Base-by-base conservation (phyloP, 2,113 vertebrate species). In the Antidorcas marsupialis region DNA sequence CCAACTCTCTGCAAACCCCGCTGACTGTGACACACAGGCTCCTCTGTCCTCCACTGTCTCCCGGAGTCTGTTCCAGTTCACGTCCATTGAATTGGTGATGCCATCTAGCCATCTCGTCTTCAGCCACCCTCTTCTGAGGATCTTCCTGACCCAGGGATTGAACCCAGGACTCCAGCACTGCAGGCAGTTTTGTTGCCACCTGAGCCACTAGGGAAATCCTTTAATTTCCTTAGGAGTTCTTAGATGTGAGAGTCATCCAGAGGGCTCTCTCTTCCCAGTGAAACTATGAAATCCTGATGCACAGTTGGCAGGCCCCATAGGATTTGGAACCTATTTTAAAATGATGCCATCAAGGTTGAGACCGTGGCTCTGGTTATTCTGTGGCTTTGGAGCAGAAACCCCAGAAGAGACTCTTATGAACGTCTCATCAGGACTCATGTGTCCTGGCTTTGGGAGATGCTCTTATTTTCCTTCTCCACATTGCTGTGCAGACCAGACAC, bases 1-100 rank as follows among this genome's bases (percentile, higher is more conserved):
- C 10, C 67, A 6, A 3, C 67, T 71, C n/a, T 71, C 19, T 0
- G 10, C 0, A 5, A 13, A 23, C 67, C 19, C 67, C 4, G 0
- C 0, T 4, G n/a, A 39, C n/a, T 12, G 67, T 23, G 19, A 39
- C 19, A 23, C 19, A 39, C 19, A 71, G 19, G n/a, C n/a, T 23
- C 10, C n/a, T 39, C n/a, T 6, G 67, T 71, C n/a, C n/a, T 23
- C 19, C 67, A 39, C n/a, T 23, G 19, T 39, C n/a, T 39, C 19
- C 67, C 0, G 10, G 67, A 39, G n/a, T 23, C n/a, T 6, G 19
- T 11, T 71, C 10, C 67, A 23, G 19, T 71, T 39, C 67, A 6
- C 0, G 5, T 39, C 67, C 2, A 3, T 71, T 39, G 67, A 71
- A 39, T 39, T 23, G 67, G n/a, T 39, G 67, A 23, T 71, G n/a